These are phyloP conservation scores for Eilema sororculum DNA, from an alignment of 2,888 invertebrate genomes.

Conservation along the genomic window DNA sequence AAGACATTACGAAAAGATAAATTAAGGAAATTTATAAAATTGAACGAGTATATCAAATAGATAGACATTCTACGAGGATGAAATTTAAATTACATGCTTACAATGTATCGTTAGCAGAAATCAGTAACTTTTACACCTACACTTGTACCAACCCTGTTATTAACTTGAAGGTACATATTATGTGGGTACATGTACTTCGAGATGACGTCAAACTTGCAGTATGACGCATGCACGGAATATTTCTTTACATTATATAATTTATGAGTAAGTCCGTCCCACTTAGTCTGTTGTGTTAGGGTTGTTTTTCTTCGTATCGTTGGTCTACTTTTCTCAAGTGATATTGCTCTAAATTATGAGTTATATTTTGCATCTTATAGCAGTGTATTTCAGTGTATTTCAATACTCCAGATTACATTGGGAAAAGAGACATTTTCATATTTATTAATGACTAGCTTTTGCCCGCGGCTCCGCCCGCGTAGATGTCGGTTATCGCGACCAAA, in stretches of 20 bases:
- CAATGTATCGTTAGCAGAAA: slow-evolving; percentile 14
- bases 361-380: background rate
- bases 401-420: too few relatives aligned
- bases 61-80: background rate
- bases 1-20: too few relatives aligned
- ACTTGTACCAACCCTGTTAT: slow-evolving; percentile 11
- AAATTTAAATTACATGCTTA: slow-evolving; percentile 6
- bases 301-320: background rate
- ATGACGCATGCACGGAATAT: slow-evolving; percentile 22
- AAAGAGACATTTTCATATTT: too few relatives aligned
- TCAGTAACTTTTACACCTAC: slow-evolving; percentile 9
- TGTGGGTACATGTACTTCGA: background rate
- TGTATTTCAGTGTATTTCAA: too few relatives aligned
- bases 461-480: too few relatives aligned
- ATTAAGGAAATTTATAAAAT: too few relatives aligned
- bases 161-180: background rate
- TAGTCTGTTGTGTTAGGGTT: slow-evolving; percentile 6
- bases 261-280: slow-evolving; percentile 10
- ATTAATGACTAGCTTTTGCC: too few relatives aligned
- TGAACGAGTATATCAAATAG: too few relatives aligned
- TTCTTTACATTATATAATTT: slow-evolving; percentile 20
- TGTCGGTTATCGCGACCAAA: too few relatives aligned
- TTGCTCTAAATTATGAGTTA: background rate
- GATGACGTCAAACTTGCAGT: slow-evolving; percentile 24
- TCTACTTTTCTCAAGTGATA: background rate